These are phyloP conservation scores for Spizaetus ornatus DNA, from an alignment of 2,113 vertebrate genomes.

Conservation along the genomic window DNA sequence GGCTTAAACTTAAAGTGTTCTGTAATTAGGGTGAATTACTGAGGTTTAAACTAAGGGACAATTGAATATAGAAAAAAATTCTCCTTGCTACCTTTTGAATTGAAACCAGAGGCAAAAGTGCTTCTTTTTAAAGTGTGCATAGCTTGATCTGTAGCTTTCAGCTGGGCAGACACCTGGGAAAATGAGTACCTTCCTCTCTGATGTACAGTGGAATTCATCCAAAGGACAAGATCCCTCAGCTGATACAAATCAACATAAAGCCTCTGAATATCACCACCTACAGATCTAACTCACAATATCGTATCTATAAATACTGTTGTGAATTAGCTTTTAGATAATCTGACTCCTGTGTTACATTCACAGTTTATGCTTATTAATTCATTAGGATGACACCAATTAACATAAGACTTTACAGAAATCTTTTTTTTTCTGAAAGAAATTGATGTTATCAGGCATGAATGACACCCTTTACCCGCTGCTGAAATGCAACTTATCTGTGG, in stretches of 20 bases:
- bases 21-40: slow-evolving; percentile 11
- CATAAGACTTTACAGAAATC: background rate
- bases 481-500: background rate
- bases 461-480: background rate
- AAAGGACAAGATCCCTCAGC: background rate
- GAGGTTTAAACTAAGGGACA: background rate
- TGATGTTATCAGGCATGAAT: background rate
- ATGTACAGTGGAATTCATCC: background rate
- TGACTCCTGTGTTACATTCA: background rate
- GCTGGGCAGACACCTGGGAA: background rate
- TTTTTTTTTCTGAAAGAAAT: background rate
- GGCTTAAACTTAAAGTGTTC: background rate
- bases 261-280: background rate
- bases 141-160: background rate
- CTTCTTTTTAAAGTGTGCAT: background rate
- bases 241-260: background rate
- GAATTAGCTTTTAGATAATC: background rate
- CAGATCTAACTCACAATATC: background rate
- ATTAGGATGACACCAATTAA: background rate
- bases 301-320: background rate
- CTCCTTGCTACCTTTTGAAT: background rate
- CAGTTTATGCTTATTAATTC: background rate
- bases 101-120: background rate
- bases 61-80: background rate
- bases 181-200: background rate